phyloP scores from a whole-genome alignment of 1,140 invertebrate genomes.

The Drosophila seguyi region DNA sequence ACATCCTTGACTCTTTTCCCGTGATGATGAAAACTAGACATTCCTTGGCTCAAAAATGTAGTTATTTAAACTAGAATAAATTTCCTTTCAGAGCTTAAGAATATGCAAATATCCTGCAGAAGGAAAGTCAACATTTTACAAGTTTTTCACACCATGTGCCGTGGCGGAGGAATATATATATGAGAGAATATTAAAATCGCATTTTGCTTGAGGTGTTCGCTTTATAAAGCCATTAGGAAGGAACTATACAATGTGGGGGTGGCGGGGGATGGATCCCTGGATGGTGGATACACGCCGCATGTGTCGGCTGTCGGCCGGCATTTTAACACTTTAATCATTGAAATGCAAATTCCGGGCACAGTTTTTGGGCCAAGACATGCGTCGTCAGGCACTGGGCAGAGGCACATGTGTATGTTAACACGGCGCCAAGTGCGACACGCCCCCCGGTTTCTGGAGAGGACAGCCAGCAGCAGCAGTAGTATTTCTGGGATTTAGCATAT shows the following conservation, averaged over 20 bases:
- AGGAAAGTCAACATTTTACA: slow-evolving; percentile 22
- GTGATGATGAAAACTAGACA: neutral
- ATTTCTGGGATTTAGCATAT: slow-evolving; percentile 69
- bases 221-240: slow-evolving; percentile 54
- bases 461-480: slow-evolving; percentile 11
- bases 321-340: slow-evolving; percentile 76
- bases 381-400: slow-evolving; percentile 19
- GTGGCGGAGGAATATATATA: neutral
- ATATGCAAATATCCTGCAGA: slow-evolving; percentile 24
- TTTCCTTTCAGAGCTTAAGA: slow-evolving; percentile 15
- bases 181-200: slow-evolving; percentile 48
- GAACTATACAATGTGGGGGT: slow-evolving; percentile 14
- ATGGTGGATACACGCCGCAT: slow-evolving; percentile 17
- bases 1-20: neutral
- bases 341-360: slow-evolving; percentile 67
- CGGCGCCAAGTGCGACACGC: slow-evolving; percentile 12
- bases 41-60: slow-evolving; percentile 2
- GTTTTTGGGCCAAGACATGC: slow-evolving; percentile 47
- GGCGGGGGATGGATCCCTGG: neutral
- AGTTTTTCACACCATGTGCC: slow-evolving; percentile 34
- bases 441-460: slow-evolving; percentile 33
- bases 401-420: slow-evolving; percentile 48
- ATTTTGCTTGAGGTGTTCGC: slow-evolving; percentile 42
- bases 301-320: slow-evolving; percentile 28
- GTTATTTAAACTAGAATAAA: slow-evolving; percentile 22